These are phyloP conservation scores for Lytechinus pictus DNA, from an alignment of 35 echinoderm and acorn worm genomes.

Conservation along the genomic window DNA sequence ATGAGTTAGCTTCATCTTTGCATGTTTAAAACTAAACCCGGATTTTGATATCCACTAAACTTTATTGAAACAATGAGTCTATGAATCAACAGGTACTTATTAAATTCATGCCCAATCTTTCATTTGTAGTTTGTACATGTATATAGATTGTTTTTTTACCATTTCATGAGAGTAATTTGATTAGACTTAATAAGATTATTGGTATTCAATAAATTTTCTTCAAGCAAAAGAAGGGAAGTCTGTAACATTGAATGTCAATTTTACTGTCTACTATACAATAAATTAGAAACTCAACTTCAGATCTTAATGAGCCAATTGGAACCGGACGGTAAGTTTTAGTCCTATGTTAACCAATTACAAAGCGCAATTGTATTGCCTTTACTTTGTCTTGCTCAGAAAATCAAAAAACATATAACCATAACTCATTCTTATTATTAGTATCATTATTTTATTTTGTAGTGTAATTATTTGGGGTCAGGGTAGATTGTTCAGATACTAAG, in stretches of 20 bases:
- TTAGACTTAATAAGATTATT: background rate
- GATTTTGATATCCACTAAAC: background rate
- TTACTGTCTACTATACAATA: conserved; percentile 6
- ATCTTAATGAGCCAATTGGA: conserved; percentile 37
- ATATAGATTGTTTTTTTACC: background rate
- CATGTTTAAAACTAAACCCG: background rate
- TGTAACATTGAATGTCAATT: background rate
- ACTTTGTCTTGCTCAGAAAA: conserved; percentile 12
- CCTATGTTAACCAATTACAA: background rate
- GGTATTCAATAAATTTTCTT: background rate
- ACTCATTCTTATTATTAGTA: background rate
- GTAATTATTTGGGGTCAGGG: background rate
- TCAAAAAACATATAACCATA: background rate
- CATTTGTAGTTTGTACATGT: background rate
- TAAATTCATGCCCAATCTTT: background rate
- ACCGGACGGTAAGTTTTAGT: conserved; percentile 15
- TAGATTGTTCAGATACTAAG: background rate
- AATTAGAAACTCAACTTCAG: conserved; percentile 44
- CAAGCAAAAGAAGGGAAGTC: background rate
- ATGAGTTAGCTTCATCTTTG: background rate
- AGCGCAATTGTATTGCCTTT: background rate
- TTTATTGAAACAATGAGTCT: background rate
- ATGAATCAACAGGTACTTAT: background rate
- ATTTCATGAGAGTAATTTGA: background rate
- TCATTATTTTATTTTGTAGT: background rate